Evolutionary conservation across 2,797 vertebrate genomes (phyloP).

Genomic region (Hippocampus kuda): DNA sequence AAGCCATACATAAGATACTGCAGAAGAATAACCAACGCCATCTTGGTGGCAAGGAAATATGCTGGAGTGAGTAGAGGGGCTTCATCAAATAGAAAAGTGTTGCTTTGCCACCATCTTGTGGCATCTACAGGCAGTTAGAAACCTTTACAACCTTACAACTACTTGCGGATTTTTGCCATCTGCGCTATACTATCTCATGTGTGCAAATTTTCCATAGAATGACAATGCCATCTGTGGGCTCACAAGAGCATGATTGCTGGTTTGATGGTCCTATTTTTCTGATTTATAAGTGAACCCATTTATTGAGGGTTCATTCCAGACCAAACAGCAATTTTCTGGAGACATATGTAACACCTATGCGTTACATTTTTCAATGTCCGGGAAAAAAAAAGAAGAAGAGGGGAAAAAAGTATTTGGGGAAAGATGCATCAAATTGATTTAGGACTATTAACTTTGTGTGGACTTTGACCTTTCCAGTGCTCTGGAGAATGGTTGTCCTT

Average conservation of each 20-base stretch:
- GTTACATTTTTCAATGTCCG: too few species aligned
- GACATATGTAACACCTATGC: too few species aligned
- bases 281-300: background rate
- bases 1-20: too few species aligned
- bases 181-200: background rate
- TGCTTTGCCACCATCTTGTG: background rate
- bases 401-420: background rate
- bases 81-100: background rate
- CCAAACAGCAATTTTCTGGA: too few species aligned
- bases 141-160: background rate
- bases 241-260: background rate
- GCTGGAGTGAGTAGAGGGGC: too few species aligned
- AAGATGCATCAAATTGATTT: background rate
- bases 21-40: too few species aligned
- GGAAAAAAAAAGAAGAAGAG: too few species aligned
- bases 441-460: background rate
- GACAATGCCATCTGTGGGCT: conserved; percentile 6
- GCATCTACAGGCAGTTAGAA: background rate
- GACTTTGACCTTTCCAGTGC: conserved; percentile 86
- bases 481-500: conserved; percentile 96
- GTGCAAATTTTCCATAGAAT: background rate
- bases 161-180: too few species aligned
- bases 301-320: too few species aligned
- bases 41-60: too few species aligned
- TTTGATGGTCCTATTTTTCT: background rate